Percentiles rank a stretch among this genome's conserved stretches.
These are phyloP conservation scores for Hyperoodon ampullatus DNA, from an alignment of 2,113 vertebrate species.

Conservation along the genomic window DNA sequence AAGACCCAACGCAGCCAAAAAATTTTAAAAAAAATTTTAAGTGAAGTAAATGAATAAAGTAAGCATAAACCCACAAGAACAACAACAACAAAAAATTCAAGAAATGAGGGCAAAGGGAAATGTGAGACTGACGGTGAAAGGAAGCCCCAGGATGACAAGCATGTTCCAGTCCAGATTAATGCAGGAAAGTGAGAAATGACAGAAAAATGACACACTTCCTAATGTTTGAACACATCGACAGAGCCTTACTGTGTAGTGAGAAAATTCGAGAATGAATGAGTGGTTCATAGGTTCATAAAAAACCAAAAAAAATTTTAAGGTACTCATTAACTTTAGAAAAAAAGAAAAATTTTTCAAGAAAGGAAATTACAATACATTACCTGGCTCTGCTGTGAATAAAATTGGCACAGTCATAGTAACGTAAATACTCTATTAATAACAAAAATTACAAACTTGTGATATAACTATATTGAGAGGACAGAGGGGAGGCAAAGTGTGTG, in stretches of 20 bases:
- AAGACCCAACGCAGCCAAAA: not conserved
- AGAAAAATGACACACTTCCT: not conserved
- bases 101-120: not conserved
- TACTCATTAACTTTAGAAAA: not conserved
- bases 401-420: not conserved
- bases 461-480: not conserved
- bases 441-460: not conserved
- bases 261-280: not conserved
- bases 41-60: not conserved
- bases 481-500: not conserved
- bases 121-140: not conserved
- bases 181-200: not conserved
- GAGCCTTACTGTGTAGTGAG: not conserved
- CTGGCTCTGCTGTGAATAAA: not conserved
- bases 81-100: not conserved
- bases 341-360: not conserved
- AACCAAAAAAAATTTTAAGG: not conserved
- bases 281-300: not conserved
- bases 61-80: not conserved
- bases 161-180: not conserved
- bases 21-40: not conserved
- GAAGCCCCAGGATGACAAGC: not conserved
- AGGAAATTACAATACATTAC: not conserved
- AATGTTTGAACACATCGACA: not conserved
- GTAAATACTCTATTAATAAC: not conserved